These are phyloP conservation scores for Astropecten irregularis DNA, from an alignment of 53 echinoderm and acorn worm species.

Conservation along the genomic window DNA sequence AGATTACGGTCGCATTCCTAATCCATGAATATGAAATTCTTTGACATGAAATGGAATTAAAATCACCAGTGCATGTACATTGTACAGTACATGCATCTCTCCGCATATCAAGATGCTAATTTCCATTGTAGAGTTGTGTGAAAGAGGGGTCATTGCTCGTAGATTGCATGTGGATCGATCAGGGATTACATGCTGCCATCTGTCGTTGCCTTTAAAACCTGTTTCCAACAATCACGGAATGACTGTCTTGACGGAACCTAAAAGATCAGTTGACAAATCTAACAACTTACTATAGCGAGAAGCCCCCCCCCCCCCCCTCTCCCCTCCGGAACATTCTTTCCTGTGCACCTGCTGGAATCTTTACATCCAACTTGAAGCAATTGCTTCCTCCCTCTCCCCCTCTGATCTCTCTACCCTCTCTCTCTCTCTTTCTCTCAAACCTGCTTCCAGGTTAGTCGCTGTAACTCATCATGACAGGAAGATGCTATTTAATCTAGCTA, in stretches of 20 bases:
- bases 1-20: no score
- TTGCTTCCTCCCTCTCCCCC: conserved; percentile 39
- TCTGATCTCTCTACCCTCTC: no score
- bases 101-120: no score
- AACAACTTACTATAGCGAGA: no score
- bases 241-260: neutral
- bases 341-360: conserved; percentile 23
- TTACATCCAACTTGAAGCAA: conserved; percentile 25
- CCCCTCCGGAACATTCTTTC: neutral
- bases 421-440: no score
- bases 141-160: neutral
- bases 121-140: no score
- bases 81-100: no score
- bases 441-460: conserved; percentile 9
- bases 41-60: no score
- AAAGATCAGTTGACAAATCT: no score
- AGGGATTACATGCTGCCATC: neutral
- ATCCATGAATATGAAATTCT: no score
- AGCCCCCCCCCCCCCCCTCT: neutral
- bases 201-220: conserved; percentile 1
- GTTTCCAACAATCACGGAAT: conserved; percentile 18
- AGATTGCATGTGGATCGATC: conserved; percentile 20
- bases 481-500: conserved; percentile 36
- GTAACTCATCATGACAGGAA: conserved; percentile 44
- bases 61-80: no score